Conservation (phyloP, 1,140 invertebrate genomes). For the Orius laevigatus region DNA sequence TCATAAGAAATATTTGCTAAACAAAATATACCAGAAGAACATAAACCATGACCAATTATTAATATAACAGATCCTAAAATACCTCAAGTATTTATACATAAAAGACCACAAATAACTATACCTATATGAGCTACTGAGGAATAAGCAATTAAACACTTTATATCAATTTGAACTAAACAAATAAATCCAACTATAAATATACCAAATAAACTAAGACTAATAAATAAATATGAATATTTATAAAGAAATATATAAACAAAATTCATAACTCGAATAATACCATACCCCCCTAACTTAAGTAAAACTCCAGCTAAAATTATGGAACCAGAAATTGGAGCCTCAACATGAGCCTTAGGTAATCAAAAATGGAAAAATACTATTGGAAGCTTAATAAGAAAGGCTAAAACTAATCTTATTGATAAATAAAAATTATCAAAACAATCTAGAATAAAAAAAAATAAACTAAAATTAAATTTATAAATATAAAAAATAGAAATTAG, state of each 20-base stretch:
- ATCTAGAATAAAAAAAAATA: too few relatives aligned
- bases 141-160: slow-evolving; percentile 45
- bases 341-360: too few relatives aligned
- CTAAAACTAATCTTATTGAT: too few relatives aligned
- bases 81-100: slow-evolving; percentile 26
- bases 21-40: slow-evolving; percentile 50
- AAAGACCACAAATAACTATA: slow-evolving; percentile 31
- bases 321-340: too few relatives aligned
- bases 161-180: too few relatives aligned
- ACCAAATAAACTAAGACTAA: slow-evolving; percentile 33
- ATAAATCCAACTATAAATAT: slow-evolving; percentile 36
- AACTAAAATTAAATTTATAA: too few relatives aligned
- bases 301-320: slow-evolving; percentile 53
- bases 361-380: too few relatives aligned
- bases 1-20: slow-evolving; percentile 46
- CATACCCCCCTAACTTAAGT: slow-evolving; percentile 49
- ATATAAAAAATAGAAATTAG: too few relatives aligned
- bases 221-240: slow-evolving; percentile 30
- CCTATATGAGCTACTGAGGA: slow-evolving; percentile 43
- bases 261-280: slow-evolving; percentile 35
- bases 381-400: slow-evolving; percentile 51
- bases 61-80: slow-evolving; percentile 7
- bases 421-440: too few relatives aligned
- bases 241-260: slow-evolving; percentile 27
- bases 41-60: slow-evolving; percentile 24